A percentile compares a stretch with the other conserved stretches of the same genome.
phyloP scores from a whole-genome alignment of 1,140 invertebrate genomes.

The Chrysoperla carnea region DNA sequence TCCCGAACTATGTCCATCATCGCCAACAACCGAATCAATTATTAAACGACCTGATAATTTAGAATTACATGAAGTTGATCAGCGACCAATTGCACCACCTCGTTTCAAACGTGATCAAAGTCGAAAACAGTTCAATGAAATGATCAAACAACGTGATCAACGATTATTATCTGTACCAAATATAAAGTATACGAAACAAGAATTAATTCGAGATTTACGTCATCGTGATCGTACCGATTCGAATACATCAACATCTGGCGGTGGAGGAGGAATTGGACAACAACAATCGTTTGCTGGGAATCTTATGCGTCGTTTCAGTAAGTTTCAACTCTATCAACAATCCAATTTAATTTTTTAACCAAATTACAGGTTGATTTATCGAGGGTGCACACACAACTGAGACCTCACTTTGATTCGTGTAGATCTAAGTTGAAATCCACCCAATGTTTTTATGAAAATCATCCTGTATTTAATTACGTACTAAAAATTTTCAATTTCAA shows the following conservation, averaged over 20 bases:
- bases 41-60: slow-evolving; percentile 37
- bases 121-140: slow-evolving; percentile 24
- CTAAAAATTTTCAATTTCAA: no score
- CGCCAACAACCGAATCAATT: slow-evolving; percentile 16
- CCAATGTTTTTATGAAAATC: no score
- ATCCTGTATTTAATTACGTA: no score
- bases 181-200: slow-evolving; percentile 42
- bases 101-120: slow-evolving; percentile 35
- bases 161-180: slow-evolving; percentile 59
- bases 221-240: slow-evolving; percentile 18
- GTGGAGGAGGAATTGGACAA: slow-evolving; percentile 10
- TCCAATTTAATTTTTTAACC: neutral
- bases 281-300: slow-evolving; percentile 43
- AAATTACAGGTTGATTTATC: no score
- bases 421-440: no score
- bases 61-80: slow-evolving; percentile 38
- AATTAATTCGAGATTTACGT: slow-evolving; percentile 17
- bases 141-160: slow-evolving; percentile 33
- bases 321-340: slow-evolving; percentile 33
- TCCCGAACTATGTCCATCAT: slow-evolving; percentile 13
- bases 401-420: no score
- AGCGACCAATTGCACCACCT: slow-evolving; percentile 36
- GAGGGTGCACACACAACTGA: no score
- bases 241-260: slow-evolving; percentile 9
- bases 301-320: slow-evolving; percentile 70